Evolutionary conservation across 1,140 invertebrate species (phyloP), one percentile per base, ranked within the genome.

Genomic region (Reticulitermes speratus): DNA sequence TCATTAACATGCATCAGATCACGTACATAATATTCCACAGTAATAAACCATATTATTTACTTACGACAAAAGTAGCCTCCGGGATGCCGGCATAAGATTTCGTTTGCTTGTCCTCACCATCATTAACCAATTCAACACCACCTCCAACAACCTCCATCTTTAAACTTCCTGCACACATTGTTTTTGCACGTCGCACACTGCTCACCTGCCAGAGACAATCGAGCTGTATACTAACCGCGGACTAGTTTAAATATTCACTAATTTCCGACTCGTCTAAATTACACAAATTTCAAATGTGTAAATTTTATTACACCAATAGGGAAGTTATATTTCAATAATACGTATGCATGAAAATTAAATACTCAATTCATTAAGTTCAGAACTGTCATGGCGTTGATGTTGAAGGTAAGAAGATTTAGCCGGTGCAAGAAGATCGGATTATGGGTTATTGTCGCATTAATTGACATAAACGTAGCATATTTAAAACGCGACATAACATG

Each of bases 81-180:
- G 96, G 96, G 88, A 97, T 96, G 84, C 96, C 96, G 69, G 95
- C 95, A 89, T 95, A 96, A 8, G 95, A 95, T 91, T 95, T 95
- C 90, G 93, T 94, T 88, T 95, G 93, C 88, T 91, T 90, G 52
- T 85, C 75, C 38, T 83, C 86, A 19, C 48, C 86, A 25, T 19
- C 38, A 23, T 65, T 65, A 85, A 2, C 59, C 84, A 30, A 75
- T 1, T 83, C 48, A 12, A 16, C 52, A 16, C 19, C 52, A 21
- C 14, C 52, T 19, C 19, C 19, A 55, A 16, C 52, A 83, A 30
- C 85, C 81, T 85, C 86, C 86, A 86, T 86, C 45, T 83, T 86
- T 75, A n/a, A 75, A 75, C 65, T 75, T 75, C n/a, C 65, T 5
- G 9, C 59, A 65, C 69, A 32, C 65, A 30, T 75, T 38, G 38